phyloP scores from a whole-genome alignment of 2,888 invertebrate species.

The Horisme vitalbata region DNA sequence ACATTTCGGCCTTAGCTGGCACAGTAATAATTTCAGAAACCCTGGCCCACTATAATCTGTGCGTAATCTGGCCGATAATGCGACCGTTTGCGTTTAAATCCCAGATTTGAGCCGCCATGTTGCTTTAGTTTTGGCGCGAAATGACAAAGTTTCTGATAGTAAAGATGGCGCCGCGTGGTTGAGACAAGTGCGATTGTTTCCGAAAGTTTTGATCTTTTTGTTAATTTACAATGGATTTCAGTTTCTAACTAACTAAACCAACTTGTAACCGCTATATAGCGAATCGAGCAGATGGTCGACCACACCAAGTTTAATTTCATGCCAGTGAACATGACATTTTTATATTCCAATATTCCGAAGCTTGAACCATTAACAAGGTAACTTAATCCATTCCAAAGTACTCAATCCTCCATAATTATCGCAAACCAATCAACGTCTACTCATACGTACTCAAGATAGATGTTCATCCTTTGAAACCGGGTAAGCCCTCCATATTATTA shows the following conservation, averaged over 20 bases:
- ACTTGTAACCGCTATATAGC: too few species aligned
- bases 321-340: too few species aligned
- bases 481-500: conserved; percentile 19
- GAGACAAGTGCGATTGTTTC: conserved; percentile 42
- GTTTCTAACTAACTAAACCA: too few species aligned
- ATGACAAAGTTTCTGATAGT: conserved; percentile 31
- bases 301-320: too few species aligned
- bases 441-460: conserved; percentile 33
- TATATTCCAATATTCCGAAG: too few species aligned
- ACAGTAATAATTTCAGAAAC: conserved; percentile 77
- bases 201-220: conserved; percentile 38
- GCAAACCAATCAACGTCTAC: conserved; percentile 44
- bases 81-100: conserved; percentile 75
- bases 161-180: conserved; percentile 62
- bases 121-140: conserved; percentile 65
- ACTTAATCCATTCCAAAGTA: conserved; percentile 5
- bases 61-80: conserved; percentile 81
- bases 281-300: too few species aligned
- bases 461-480: conserved; percentile 35
- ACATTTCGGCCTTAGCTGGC: conserved; percentile 74
- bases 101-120: conserved; percentile 61
- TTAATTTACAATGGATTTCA: conserved; percentile 3
- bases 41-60: conserved; percentile 79
- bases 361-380: neutral
- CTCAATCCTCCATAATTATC: conserved; percentile 30